Evolutionary conservation across 2,888 invertebrate genomes (phyloP), one percentile per base, ranked within the genome.

Genomic region (Lasioglossum calceatum): DNA sequence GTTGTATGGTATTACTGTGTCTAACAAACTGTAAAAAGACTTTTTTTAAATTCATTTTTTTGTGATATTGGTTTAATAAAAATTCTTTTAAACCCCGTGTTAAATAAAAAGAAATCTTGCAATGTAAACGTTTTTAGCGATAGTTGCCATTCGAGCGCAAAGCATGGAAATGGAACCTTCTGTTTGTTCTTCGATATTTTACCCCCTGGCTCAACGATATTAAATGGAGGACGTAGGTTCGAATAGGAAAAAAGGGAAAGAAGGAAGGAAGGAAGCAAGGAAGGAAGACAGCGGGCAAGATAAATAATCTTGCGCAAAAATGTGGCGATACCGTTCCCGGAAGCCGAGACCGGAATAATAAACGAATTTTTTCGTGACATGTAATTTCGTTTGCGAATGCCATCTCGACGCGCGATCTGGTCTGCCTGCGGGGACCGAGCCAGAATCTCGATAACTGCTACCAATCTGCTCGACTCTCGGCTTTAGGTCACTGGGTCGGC

Each of bases 311-410:
- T 61, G 64, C 47, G 73, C 39, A 84, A 84, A 88, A 84, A 82
- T 88, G 87, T 81, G 79, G 85, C 75, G 86, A 91, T 89, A 90
- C 88, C 83, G 82, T 79, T 76, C 77, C 74, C 78, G 78, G 79
- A 32, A 67, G 39, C 81, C 83, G 81, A 78, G 87, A 79, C 73
- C 88, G 85, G 87, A 88, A 91, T 91, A 89, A 91, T 91, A 91
- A 91, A 85, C 82, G 88, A 88, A 91, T 91, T 86, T 91, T 91
- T 91, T 89, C 85, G 85, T 87, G 86, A 91, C 88, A 87, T 85
- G 91, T 86, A 91, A 91, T 91, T 91, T 87, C 79, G 89, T 87
- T 87, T 75, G 85, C 86, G 87, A 85, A 88, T 91, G 86, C 84
- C 87, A 88, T 91, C 91, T 84, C 81, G 83, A 79, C 82, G 80